Base-by-base conservation (phyloP, 2,113 vertebrate genomes). In the Trachemys scripta region DNA sequence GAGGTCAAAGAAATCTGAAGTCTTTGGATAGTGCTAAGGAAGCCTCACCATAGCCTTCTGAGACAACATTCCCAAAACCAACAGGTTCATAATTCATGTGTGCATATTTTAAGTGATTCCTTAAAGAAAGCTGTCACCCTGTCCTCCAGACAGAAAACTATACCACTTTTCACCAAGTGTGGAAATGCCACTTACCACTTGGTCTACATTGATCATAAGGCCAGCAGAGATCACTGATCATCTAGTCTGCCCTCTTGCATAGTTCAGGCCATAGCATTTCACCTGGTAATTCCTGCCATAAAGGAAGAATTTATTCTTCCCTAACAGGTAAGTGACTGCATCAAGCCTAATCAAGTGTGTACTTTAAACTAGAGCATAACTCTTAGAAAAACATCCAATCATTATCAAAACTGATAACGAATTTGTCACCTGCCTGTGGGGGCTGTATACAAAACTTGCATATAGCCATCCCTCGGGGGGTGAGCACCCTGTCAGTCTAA, bases 301-400 rank as follows among this genome's bases (percentile, higher is more conserved):
- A 90, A 56, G 31, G 82, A 72, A 8, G 54, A 53, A 94, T 45
- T 38, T 38, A 72, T n/a, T 17, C 51, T 65, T 80, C 27, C 13
- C 27, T 79, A 4, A 4, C 50, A 51, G 4, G 13, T 69, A 8
- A n/a, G 65, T 56, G 5, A 45, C 11, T 5, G 0, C 2, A 45
- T 17, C 72, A 62, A 93, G 69, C 13, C 79, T 45, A 31, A 47
- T 25, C 10, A 45, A 45, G 24, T 10, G n/a, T 22, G n/a, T 38
- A 38, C 35, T 69, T 69, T 62, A 62, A 62, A 62, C 17, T 38
- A 31, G 5, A 78, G 20, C 10, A 24, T 22, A 8, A 80, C 8
- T 45, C 11, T 88, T 82, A 6, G 10, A 72, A 51, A 79, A 14
- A 11, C 4, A 76, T 14, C 4, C 45, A 5, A 11, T 79, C 83